Evolutionary conservation across 1,140 invertebrate species (phyloP).

Genomic region (Eufriesea mexicana): DNA sequence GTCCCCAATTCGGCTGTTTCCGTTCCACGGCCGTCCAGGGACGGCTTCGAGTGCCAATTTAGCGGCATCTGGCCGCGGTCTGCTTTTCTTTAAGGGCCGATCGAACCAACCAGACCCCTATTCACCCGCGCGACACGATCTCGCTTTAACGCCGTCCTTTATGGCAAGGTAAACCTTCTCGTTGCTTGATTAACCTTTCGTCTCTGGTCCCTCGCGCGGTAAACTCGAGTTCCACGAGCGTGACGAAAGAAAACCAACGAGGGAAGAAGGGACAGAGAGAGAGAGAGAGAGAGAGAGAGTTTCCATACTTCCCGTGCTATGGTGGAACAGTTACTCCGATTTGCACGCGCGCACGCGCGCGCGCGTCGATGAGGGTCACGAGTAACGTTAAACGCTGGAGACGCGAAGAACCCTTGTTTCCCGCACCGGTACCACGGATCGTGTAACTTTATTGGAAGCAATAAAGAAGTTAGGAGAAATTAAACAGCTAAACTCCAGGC

Average conservation of each 20-base stretch:
- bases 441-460: neutral
- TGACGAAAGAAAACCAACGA: neutral
- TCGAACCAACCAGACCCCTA: constrained; percentile 37
- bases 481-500: neutral
- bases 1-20: constrained; percentile 67
- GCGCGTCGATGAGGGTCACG: no score
- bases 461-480: neutral
- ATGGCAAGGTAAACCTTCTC: constrained; percentile 57
- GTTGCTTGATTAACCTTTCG: constrained; percentile 40
- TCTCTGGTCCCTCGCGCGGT: neutral
- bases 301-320: no score
- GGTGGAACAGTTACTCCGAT: no score
- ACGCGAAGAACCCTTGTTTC: neutral
- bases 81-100: constrained; percentile 68
- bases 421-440: neutral
- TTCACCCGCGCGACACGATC: constrained; percentile 5
- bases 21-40: constrained; percentile 55
- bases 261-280: no score
- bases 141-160: constrained; percentile 56
- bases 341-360: no score
- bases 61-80: constrained; percentile 68
- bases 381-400: no score
- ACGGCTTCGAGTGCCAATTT: constrained; percentile 70
- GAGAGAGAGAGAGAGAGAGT: no score
- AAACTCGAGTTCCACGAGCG: no score